Evolutionary conservation across 2,888 invertebrate species (phyloP), one percentile per base, ranked within the genome.

Genomic region (Patella pellucida): DNA sequence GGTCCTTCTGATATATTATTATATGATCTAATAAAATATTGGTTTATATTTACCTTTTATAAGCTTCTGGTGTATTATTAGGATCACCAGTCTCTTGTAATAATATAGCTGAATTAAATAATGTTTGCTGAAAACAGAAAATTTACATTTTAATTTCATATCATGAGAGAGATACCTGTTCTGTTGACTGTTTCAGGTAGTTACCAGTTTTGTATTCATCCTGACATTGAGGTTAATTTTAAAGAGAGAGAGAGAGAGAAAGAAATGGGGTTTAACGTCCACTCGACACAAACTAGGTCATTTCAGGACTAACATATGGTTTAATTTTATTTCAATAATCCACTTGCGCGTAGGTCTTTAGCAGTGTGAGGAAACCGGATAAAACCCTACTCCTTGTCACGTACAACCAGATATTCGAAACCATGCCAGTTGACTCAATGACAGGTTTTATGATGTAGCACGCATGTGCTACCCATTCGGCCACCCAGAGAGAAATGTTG

Each of bases 101-200:
- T 72, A 98, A 92, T 87, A 98, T 97, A 52, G 98, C 98, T 0
- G 98, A 98, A 92, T 98, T 98, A 72, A 98, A 93, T 78, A 98
- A 92, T 0, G 98, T 97, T 91, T 97, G 97, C 88, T 91, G 82
- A 52, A 83, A 84, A 51, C 72, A 71, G 54, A 52, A 75, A 69
- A 80, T 50, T 7, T 67, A 75, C 19, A 52, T 67, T 62, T 41
- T 23, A 69, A 69, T 27, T 15, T 15, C 16, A 70, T 78, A 51
- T 68, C 51, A 69, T 68, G 41, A 76, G 50, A 72, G 41, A 41
- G 14, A 69, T 19, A 56, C 52, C 56, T 4, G 15, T n/a, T 16
- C 15, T 68, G 4, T 73, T 69, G 23, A 27, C 1, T 12, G n/a
- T 52, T 23, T 69, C 41, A 41, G 7, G 41, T 41, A 41, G 3